Conservation (phyloP, 1,140 invertebrate species). For the Neodiprion virginianus region DNA sequence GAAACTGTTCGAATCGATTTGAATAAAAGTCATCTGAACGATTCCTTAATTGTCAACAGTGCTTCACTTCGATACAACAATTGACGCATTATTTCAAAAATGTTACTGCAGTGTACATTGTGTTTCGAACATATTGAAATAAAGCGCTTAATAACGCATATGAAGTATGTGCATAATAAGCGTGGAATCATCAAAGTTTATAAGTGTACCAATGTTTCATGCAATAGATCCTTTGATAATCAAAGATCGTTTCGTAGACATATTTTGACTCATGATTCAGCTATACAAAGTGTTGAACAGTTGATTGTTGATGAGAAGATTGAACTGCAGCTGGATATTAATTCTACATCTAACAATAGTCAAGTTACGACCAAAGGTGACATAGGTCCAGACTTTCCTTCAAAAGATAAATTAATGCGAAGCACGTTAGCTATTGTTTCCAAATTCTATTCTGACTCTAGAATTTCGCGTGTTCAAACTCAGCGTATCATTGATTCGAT, state of each 20-base stretch:
- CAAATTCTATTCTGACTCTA: background rate
- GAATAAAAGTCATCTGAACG: no score
- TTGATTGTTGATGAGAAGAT: background rate
- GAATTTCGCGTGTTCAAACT: background rate
- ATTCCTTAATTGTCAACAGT: no score
- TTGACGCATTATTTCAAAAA: background rate
- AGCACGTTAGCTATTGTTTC: background rate
- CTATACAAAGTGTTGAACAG: background rate
- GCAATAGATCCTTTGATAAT: conserved; percentile 1
- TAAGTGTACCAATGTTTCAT: background rate
- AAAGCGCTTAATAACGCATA: background rate
- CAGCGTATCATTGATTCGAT: background rate
- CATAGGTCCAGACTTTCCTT: background rate
- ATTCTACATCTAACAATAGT: background rate
- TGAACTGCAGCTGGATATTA: background rate
- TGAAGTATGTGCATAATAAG: background rate
- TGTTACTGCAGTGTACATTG: background rate
- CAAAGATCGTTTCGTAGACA: background rate
- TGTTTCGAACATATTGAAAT: background rate
- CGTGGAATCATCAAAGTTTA: background rate
- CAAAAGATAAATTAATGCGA: background rate
- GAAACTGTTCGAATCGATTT: no score
- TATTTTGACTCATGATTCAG: background rate
- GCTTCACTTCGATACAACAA: no score
- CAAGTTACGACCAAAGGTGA: background rate